Percentiles rank a stretch among this genome's conserved stretches.
These are phyloP conservation scores for Solen grandis DNA, from an alignment of 1,140 invertebrate genomes.

Conservation along the genomic window DNA sequence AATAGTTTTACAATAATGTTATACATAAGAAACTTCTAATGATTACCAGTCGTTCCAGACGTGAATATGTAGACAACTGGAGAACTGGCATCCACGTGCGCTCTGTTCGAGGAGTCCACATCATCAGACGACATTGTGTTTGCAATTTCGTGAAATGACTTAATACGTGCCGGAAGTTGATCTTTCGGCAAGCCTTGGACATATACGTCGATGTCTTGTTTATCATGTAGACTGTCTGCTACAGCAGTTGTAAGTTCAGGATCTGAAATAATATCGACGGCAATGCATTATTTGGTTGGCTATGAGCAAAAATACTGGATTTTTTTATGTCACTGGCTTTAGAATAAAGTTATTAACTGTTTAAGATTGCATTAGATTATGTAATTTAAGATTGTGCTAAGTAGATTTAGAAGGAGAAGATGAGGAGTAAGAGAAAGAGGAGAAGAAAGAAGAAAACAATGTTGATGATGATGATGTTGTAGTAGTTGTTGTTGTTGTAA, in stretches of 20 bases:
- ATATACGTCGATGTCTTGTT: slow-evolving; percentile 9
- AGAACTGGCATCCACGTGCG: neutral
- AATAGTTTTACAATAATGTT: too few relatives aligned
- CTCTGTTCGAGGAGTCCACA: neutral
- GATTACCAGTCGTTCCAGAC: slow-evolving; percentile 49
- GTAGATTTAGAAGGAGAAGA: too few relatives aligned
- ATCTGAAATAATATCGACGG: neutral
- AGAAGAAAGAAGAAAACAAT: too few relatives aligned
- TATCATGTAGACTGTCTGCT: neutral
- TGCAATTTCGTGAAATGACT: neutral
- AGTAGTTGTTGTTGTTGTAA: neutral
- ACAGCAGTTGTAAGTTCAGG: slow-evolving; percentile 7
- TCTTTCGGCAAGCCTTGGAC: neutral
- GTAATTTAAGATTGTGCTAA: too few relatives aligned
- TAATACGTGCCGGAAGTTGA: neutral
- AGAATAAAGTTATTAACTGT: neutral
- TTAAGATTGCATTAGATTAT: neutral
- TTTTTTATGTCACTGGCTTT: too few relatives aligned
- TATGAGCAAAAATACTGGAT: too few relatives aligned
- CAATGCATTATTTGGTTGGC: too few relatives aligned
- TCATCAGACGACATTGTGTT: neutral
- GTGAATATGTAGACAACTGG: slow-evolving; percentile 35
- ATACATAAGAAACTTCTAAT: too few relatives aligned
- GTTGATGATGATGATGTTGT: too few relatives aligned
- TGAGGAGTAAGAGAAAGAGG: too few relatives aligned